These are phyloP conservation scores for Dicrurus megarhynchus DNA, from an alignment of 2,113 vertebrate genomes.

Conservation along the genomic window DNA sequence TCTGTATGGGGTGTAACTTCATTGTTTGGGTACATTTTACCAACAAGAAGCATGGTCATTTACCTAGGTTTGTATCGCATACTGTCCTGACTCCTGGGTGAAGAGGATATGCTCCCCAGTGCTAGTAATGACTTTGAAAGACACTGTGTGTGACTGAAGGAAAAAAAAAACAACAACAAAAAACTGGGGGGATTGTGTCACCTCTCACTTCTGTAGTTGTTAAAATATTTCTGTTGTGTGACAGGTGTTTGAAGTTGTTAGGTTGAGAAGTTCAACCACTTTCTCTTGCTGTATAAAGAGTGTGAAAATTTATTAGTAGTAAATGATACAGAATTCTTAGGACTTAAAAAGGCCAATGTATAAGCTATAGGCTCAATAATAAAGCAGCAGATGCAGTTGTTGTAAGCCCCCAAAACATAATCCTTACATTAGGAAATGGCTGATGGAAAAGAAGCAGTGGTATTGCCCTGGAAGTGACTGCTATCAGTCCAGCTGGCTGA, in stretches of 20 bases:
- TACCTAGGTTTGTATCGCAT: not conserved
- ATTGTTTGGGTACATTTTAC: not conserved
- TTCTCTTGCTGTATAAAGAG: not conserved
- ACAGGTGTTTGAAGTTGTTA: not conserved
- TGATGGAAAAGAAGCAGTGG: not conserved
- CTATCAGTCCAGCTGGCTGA: not conserved
- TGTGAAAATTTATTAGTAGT: not conserved
- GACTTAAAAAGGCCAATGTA: not conserved
- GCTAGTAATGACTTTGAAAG: not conserved
- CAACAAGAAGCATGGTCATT: not conserved
- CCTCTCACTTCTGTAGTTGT: not conserved
- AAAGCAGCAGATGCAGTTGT: not conserved
- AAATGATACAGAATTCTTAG: not conserved
- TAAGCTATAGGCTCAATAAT: not conserved
- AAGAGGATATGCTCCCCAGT: not conserved
- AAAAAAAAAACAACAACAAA: not conserved
- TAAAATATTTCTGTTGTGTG: not conserved
- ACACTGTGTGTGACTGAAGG: not conserved
- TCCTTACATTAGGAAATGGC: not conserved
- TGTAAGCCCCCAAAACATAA: not conserved
- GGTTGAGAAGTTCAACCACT: not conserved
- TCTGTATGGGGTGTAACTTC: not conserved
- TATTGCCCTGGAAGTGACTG: not conserved
- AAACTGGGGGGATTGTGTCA: not conserved
- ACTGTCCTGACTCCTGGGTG: not conserved